Evolutionary conservation across 64 coral and sea anemone genomes (phyloP), one percentile per base, ranked within the genome.

Genomic region (Acropora yongei): DNA sequence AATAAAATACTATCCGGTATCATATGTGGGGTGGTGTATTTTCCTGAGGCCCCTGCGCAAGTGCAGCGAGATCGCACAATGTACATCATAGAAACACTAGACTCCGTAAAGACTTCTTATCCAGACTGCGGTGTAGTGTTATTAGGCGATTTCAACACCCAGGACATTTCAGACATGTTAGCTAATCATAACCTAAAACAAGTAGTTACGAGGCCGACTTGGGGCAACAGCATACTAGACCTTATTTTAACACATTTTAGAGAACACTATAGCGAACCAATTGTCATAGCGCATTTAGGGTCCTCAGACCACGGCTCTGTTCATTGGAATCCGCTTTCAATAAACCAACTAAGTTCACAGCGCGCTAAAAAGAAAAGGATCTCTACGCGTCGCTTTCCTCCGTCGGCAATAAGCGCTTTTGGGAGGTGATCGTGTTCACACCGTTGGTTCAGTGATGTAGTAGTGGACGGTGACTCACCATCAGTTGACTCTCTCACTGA

Each of bases 1-100:
- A n/a, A n/a, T n/a, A n/a, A n/a, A n/a, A n/a, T 43, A 10, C 61
- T 87, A 69, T 87, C 84, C 43, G 66, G 69, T 71, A 87, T 87
- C 48, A 87, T 87, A 71, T 87, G 57, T 87, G 68, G 84, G 4
- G 10, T 44, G 2, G 18, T 72, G 41, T 87, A 87, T 44, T 87
- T 68, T 17, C 84, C 65, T 41, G 84, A 87, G 66, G 61, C 84
- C 1, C 84, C 68, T 8, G 69, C 68, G 66, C 84, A 87, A 19
- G 84, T 73, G 17, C 58, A 87, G 58, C 13, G 68, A 18, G 85
- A 45, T 48, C 30, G 85, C 8, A 49, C 61, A 16, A 39, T 44
- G 41, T 47, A 87, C 44, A 72, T 75, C 65, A 87, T 87, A 45
- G 49, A 76, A 16, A 55, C 68, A 7, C 41, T 88, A 51, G 86